A percentile compares a stretch with the other conserved stretches of the same genome.
phyloP scores from a whole-genome alignment of 2,888 invertebrate species.

The Athalia circularis region DNA sequence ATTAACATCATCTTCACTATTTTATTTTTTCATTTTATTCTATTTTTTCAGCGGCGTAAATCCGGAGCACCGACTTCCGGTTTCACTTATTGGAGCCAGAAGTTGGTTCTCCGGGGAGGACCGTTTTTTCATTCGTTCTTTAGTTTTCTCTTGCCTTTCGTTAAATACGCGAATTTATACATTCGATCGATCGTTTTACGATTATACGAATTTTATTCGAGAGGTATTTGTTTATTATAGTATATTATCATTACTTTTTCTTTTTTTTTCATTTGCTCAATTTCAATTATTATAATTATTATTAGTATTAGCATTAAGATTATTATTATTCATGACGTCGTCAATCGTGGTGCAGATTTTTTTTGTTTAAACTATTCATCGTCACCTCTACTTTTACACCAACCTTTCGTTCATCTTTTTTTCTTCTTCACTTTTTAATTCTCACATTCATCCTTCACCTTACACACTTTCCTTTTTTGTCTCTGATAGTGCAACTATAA shows the following conservation, averaged over 20 bases:
- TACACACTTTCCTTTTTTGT: constrained; percentile 39
- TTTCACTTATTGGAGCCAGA: too few relatives aligned
- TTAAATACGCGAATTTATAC: too few relatives aligned
- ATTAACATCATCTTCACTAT: too few relatives aligned
- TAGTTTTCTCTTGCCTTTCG: too few relatives aligned
- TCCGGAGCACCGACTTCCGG: too few relatives aligned
- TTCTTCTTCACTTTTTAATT: background rate
- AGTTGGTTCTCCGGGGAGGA: too few relatives aligned
- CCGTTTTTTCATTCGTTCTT: too few relatives aligned
- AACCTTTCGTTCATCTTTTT: background rate
- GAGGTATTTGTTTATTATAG: background rate
- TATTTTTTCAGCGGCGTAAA: too few relatives aligned
- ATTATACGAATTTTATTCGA: too few relatives aligned
- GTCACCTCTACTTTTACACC: background rate
- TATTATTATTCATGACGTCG: background rate
- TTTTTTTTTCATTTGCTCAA: background rate
- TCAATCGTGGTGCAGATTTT: background rate
- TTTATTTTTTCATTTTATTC: too few relatives aligned
- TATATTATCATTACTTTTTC: background rate
- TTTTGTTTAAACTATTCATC: background rate
- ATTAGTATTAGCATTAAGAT: background rate
- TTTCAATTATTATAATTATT: background rate
- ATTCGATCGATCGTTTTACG: too few relatives aligned
- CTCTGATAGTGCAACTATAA: background rate
- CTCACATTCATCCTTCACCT: constrained; percentile 28